Evolutionary conservation across 2,113 vertebrate species (phyloP), one percentile per base, ranked within the genome.

Genomic region (Elgaria multicarinata): DNA sequence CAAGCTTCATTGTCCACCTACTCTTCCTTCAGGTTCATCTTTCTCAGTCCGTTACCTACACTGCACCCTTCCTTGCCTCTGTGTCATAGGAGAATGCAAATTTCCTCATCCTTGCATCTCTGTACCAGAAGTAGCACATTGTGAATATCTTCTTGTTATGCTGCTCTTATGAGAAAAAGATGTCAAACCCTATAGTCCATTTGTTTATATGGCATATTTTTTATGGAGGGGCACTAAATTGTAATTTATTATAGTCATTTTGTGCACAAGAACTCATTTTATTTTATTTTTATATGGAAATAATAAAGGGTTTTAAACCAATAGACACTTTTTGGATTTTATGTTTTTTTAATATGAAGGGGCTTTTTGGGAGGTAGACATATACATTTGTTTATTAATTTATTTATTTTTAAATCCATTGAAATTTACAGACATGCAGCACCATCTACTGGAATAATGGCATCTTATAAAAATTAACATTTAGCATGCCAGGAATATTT

Each of bases 401-500:
- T 33, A 26, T 50, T 79, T 42, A 79, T 53, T 53, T 79, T 26
- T 50, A 81, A 36, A 33, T 6, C 22, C 46, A 31, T 53, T 92
- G 92, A 93, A 92, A 96, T 97, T 89, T 80, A 90, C 90, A 97
- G 97, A 93, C 93, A 90, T 0, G 94, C 94, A 97, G 97, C 97
- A 96, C 97, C 97, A 97, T 96, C 97, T 97, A 95, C 97, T 97
- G 97, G 97, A 95, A 93, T 84, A 89, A 69, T 77, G 36, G 42
- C 22, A 64, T 75, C 42, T 75, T 88, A 7, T 44, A 12, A 62
- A 92, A 83, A 46, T n/a, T 20, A 31, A n/a, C 24, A 78, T 86
- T 87, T 6, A 58, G 64, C 36, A 31, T 28, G 5, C 90, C 53
- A 79, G 20, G 62, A 88, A 36, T 6, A 7, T 6, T 36, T 90